Conservation (phyloP, 64 coral and sea anemone genomes). For the Anthopleura sola region DNA sequence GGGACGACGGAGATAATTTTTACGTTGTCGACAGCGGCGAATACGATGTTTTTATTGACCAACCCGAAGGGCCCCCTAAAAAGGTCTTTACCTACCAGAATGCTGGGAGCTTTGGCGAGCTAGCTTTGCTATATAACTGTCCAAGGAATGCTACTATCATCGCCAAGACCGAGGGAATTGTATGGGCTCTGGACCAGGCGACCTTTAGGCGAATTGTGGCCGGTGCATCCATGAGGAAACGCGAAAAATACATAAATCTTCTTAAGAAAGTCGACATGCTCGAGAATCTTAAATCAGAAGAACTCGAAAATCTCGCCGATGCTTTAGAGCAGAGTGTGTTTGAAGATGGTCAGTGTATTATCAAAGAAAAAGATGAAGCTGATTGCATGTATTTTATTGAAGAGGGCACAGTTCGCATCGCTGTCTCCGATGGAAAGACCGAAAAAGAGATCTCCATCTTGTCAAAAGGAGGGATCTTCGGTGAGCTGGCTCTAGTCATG, state of each 20-base stretch:
- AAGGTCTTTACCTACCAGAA: constrained; percentile 94
- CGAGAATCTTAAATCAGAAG: constrained; percentile 69
- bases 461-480: constrained; percentile 78
- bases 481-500: constrained; percentile 91
- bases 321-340: constrained; percentile 78
- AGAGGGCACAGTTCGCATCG: constrained; percentile 69
- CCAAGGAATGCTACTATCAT: constrained; percentile 96
- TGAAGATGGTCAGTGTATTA: constrained; percentile 79
- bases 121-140: constrained; percentile 97
- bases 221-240: constrained; percentile 68
- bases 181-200: constrained; percentile 91
- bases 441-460: constrained; percentile 81
- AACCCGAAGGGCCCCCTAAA: constrained; percentile 32
- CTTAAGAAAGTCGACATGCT: constrained; percentile 83
- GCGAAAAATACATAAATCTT: constrained; percentile 80
- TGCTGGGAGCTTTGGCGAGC: constrained; percentile 90
- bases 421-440: constrained; percentile 55
- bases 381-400: constrained; percentile 99
- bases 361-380: constrained; percentile 83
- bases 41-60: constrained; percentile 84
- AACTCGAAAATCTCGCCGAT: constrained; percentile 88
- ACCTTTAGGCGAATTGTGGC: constrained; percentile 88
- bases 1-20: constrained; percentile 96
- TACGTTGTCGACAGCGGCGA: constrained; percentile 93
- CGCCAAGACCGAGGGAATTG: constrained; percentile 73